Base-by-base conservation (phyloP, 2,888 invertebrate species). In the Hoplodrina blanda region DNA sequence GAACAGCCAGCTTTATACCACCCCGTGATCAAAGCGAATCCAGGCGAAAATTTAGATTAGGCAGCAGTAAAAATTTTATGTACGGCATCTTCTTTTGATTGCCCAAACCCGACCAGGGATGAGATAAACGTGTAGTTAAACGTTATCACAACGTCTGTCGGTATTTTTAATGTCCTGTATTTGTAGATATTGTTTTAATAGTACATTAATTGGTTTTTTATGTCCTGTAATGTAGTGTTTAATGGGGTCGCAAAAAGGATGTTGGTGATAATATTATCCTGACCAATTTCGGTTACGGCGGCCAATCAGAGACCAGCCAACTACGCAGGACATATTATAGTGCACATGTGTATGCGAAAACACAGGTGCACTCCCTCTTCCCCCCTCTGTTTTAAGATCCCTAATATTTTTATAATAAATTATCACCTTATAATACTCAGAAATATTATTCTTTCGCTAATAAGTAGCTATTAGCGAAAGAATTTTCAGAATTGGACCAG, bases 21-120 rank as follows among this genome's bases (percentile, higher is more conserved):
- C 69, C 85, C 87, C 69, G 69, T 72, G 78, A 74, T 81, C 67
- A 85, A 86, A 85, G 94, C 94, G 90, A 95, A 95, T 93, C 90
- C 91, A 88, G 88, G 95, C 95, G 85, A 95, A 95, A 93, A 91
- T 93, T 91, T 49, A 94, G 94, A 95, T 95, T 93, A 93, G 91
- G 85, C 83, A 81, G 92, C 89, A 91, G 89, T 95, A 92, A 95
- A 94, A 87, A 78, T 49, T 93, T 93, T 88, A 93, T 90, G 89
- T 88, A 69, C 55, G 89, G 84, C 84, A 81, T 77, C 68, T 69
- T 81, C 80, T 83, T 89, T 91, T 89, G 91, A 92, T 90, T 89
- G 83, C 86, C 80, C 72, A 70, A 82, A 76, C 80, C 83, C 74
- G 75, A 82, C 68, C 61, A 71, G 67, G 63, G 61, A 37, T 15